These are phyloP conservation scores for Philopedon plagiatum DNA, from an alignment of 2,888 invertebrate species.

Conservation along the genomic window DNA sequence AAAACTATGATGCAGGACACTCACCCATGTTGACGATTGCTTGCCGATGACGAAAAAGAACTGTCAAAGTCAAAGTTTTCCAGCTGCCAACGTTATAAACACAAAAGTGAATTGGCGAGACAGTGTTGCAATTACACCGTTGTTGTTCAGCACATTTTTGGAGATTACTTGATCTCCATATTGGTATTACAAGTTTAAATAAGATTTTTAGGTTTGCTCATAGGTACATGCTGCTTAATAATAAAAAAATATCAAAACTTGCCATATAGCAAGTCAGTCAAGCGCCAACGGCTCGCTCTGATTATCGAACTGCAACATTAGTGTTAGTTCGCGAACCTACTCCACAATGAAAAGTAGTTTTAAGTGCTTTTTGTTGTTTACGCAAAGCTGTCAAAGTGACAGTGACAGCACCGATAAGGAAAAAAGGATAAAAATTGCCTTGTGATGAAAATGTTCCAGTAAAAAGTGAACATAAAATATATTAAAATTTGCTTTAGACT, in stretches of 20 bases:
- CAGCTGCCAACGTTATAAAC: conserved; percentile 4
- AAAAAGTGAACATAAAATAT: neutral
- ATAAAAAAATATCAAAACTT: no score
- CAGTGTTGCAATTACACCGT: neutral
- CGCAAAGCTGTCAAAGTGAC: neutral
- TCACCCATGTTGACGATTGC: conserved; percentile 67
- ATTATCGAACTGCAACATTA: no score
- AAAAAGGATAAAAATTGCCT: neutral
- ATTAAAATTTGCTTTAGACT: neutral
- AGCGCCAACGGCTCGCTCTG: no score
- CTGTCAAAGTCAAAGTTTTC: conserved; percentile 23
- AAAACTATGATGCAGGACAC: conserved; percentile 55
- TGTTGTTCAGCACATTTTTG: no score
- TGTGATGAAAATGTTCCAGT: conserved; percentile 10
- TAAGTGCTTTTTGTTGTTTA: neutral
- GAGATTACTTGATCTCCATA: no score
- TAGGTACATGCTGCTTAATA: no score
- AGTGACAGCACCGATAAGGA: neutral
- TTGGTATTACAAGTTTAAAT: no score
- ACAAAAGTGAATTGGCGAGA: neutral
- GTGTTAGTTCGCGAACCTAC: no score
- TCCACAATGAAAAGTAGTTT: neutral
- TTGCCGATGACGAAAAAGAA: conserved; percentile 58
- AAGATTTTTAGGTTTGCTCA: no score
- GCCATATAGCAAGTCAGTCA: no score